phyloP scores from a whole-genome alignment of 2,113 vertebrate species.

The Vicugna pacos region DNA sequence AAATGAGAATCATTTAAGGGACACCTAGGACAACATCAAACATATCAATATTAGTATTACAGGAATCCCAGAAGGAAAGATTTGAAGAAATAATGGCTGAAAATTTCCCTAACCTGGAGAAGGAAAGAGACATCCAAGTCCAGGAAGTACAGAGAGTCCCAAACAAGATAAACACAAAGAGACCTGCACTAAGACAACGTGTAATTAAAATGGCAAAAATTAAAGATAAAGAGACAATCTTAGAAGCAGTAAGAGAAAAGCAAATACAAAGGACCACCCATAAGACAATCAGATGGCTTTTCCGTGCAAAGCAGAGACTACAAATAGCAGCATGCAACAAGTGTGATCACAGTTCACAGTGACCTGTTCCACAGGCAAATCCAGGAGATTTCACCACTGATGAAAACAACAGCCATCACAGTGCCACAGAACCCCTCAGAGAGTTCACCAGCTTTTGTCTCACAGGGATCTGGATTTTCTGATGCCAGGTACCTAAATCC shows the following conservation, averaged over 20 bases:
- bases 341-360: too few species aligned
- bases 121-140: not conserved
- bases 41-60: not conserved
- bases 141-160: not conserved
- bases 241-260: not conserved
- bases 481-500: too few species aligned
- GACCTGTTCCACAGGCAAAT: too few species aligned
- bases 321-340: too few species aligned
- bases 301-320: not conserved
- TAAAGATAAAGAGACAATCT: not conserved
- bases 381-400: too few species aligned
- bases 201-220: not conserved
- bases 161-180: not conserved
- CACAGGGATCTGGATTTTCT: too few species aligned
- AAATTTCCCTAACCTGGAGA: not conserved
- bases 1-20: not conserved
- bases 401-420: too few species aligned
- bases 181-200: not conserved
- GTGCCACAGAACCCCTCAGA: too few species aligned
- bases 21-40: not conserved
- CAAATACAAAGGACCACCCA: not conserved
- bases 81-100: not conserved
- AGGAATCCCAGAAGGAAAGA: not conserved
- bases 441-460: too few species aligned
- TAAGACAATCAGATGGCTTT: not conserved